Evolutionary conservation across 2,113 vertebrate genomes (phyloP), one percentile per base, ranked within the genome.

Genomic region (Syngnathoides biaculeatus): DNA sequence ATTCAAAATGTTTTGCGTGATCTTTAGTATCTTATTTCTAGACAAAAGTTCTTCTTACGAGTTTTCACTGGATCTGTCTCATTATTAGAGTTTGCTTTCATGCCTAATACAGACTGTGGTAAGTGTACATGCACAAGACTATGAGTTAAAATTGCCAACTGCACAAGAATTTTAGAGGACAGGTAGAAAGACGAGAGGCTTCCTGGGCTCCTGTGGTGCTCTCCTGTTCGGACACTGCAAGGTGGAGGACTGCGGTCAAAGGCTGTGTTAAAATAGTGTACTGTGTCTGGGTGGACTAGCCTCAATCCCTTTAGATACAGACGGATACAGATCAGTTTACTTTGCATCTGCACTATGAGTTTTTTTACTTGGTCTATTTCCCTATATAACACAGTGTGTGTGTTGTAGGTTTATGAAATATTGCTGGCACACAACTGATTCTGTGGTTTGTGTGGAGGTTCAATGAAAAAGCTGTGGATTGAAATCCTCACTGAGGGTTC

Each of bases 221-320:
- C 47, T 73, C 63, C 64, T 80, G 68, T 79, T 78, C 74, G 75
- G 70, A 79, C 78, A 81, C 52, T 58, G 57, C 57, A 61, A 78
- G 77, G 57, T 77, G 27, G 27, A 77, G 43, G 60, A 70, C 58
- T 24, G 76, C 69, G 65, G 75, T 86, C 82, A 80, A 79, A 69
- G 35, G 62, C 64, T 30, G 60, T 43, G 68, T 69, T 67, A 42
- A 60, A 73, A 42, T 65, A 35, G 48, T 43, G 63, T 42, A 40
- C 30, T 64, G 24, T 75, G 67, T 69, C 80, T 62, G 74, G 30
- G 52, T 35, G 30, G 30, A 35, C 30, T 35, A 35, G 68, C 38
- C 30, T 53, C 61, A 4, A 11, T 47, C 65, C 58, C 38, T 0
- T 0, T 24, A 50, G 63, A 60, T 4, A 61, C 48, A 38, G 58